Base-by-base conservation (phyloP, 2,113 vertebrate genomes). In the Gopherus flavomarginatus region DNA sequence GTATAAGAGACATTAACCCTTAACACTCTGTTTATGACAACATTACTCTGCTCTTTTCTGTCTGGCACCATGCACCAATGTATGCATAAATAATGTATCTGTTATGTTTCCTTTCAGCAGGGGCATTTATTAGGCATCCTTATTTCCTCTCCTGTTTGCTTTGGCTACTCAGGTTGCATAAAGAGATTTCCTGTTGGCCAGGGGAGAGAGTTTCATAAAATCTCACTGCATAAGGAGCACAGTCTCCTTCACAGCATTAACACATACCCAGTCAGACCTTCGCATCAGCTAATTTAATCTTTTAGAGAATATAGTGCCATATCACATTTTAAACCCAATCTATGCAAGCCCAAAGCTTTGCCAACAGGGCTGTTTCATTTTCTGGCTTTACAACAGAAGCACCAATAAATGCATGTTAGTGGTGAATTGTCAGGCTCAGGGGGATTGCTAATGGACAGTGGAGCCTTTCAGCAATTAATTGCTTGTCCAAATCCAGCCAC, bases 391-490 rank as follows among this genome's bases (percentile, higher is more conserved):
- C 38, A 83, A 44, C 54, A 44, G 16, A 59, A 31, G 54, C 8
- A 24, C 57, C n/a, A 81, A 72, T 72, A 38, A 56, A 83, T 83
- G 21, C 6, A 38, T 57, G 1, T 49, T 0, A 6, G 14, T 81
- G 42, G 57, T 75, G 35, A 82, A 26, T 5, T 85, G 69, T 29
- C 69, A 56, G 91, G 44, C 44, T 72, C 44, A 42, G 59, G 27
- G n/a, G 27, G 26, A 85, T 21, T 56, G 29, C 16, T 10, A 42
- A 27, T 54, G 44, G 69, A 29, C 0, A 38, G 0, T 31, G 35
- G 52, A 65, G 53, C 38, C n/a, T 42, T 42, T 42, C 13, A 4
- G 7, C 14, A 56, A 12, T 3, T 13, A 35, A 81, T 2, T 72
- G 24, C 57, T 84, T 90, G 72, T 19, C 78, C 56, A 35, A 86